phyloP scores from a whole-genome alignment of 2,888 invertebrate genomes.

The Tholera decimalis region DNA sequence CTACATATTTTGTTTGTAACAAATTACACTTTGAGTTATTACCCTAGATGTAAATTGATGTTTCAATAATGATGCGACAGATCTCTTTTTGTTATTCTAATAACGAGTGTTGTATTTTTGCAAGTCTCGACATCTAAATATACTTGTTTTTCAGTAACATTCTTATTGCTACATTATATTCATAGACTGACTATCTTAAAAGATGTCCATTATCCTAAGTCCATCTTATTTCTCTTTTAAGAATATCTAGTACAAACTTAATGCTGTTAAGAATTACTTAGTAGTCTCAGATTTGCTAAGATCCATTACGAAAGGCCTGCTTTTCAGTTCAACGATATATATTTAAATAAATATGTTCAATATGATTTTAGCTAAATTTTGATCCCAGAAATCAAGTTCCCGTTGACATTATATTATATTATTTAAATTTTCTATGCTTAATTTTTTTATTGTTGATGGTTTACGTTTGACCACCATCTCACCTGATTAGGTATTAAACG shows the following conservation, averaged over 20 bases:
- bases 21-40: slow-evolving; percentile 22
- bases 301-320: background rate
- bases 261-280: background rate
- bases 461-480: too few species aligned
- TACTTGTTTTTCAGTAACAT: slow-evolving; percentile 1
- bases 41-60: slow-evolving; percentile 10
- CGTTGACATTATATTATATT: too few species aligned
- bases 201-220: background rate
- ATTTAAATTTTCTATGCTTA: too few species aligned
- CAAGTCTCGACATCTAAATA: background rate
- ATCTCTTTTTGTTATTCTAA: background rate
- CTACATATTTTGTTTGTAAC: slow-evolving; percentile 26
- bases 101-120: background rate
- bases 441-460: too few species aligned
- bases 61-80: background rate
- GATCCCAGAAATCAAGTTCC: too few species aligned
- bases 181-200: background rate
- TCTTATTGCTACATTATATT: slow-evolving; percentile 4
- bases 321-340: too few species aligned
- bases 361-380: too few species aligned
- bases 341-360: too few species aligned
- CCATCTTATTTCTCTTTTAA: background rate
- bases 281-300: slow-evolving; percentile 3
- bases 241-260: slow-evolving; percentile 5
- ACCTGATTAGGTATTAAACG: too few species aligned